phyloP scores from a whole-genome alignment of 2,797 vertebrate species.

The Epinephelus coioides region DNA sequence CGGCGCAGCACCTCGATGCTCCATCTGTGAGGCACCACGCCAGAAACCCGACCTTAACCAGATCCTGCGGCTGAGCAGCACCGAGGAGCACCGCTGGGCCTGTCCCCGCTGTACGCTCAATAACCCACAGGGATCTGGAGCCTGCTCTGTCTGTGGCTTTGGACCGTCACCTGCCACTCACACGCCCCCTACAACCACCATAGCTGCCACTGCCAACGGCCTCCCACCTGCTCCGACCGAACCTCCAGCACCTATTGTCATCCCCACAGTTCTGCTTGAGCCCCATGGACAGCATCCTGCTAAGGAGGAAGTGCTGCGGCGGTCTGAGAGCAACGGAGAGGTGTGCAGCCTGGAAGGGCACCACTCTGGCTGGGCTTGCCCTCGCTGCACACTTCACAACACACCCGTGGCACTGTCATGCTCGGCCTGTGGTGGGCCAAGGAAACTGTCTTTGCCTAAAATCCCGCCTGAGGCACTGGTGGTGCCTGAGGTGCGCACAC shows the following conservation, averaged over 20 bases:
- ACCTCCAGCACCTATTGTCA: constrained; percentile 59
- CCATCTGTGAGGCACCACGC: constrained; percentile 97
- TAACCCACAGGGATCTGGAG: constrained; percentile 92
- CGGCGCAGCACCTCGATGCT: constrained; percentile 92
- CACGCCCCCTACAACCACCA: constrained; percentile 77
- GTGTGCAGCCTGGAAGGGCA: constrained; percentile 62
- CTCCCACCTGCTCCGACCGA: constrained; percentile 77
- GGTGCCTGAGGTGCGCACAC: constrained; percentile 94
- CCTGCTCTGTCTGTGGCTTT: constrained; percentile 94
- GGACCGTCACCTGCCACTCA: constrained; percentile 83
- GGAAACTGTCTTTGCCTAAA: constrained; percentile 96
- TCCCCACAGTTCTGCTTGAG: constrained; percentile 74
- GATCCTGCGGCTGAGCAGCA: constrained; percentile 95
- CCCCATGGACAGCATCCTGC: constrained; percentile 73
- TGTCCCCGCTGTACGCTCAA: constrained; percentile 96
- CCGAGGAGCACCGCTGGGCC: constrained; percentile 93
- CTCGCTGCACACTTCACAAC: constrained; percentile 96
- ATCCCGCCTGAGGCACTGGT: constrained; percentile 97
- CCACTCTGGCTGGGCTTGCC: constrained; percentile 92
- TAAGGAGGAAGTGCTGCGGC: constrained; percentile 75
- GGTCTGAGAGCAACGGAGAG: constrained; percentile 83
- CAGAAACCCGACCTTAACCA: constrained; percentile 97
- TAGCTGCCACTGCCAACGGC: constrained; percentile 80
- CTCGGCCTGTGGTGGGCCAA: constrained; percentile 95
- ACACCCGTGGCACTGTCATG: constrained; percentile 94